Conservation (phyloP, 2,797 vertebrate species). For the Diceros bicornis region DNA sequence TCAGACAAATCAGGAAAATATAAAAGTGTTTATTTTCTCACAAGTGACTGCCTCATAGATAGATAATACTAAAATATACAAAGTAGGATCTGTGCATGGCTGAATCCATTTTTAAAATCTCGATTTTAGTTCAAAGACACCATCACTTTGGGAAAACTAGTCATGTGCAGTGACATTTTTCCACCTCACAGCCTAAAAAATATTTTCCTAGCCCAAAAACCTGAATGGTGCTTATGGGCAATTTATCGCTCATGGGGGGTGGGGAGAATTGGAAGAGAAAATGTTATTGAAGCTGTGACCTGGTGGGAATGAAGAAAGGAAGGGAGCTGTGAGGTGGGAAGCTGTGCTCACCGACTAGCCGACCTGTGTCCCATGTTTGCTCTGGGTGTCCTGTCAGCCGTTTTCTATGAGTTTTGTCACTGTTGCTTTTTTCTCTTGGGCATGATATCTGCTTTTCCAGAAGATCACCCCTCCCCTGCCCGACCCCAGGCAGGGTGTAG, state of each 20-base stretch:
- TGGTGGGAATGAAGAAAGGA: background rate
- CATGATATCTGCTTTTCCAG: conserved; percentile 51
- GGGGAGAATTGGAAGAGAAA: background rate
- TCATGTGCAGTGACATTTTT: conserved; percentile 43
- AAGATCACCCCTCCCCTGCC: background rate
- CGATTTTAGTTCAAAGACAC: conserved; percentile 9
- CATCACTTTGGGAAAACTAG: conserved; percentile 24
- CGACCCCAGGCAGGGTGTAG: background rate
- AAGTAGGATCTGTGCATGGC: background rate
- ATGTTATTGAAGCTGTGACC: background rate
- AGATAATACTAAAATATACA: background rate
- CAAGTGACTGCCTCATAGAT: background rate
- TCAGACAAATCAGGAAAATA: background rate
- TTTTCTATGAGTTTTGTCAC: conserved; percentile 63
- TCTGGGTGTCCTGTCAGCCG: conserved; percentile 49
- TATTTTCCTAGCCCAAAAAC: background rate
- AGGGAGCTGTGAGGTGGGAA: background rate
- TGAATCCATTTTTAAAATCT: conserved; percentile 27
- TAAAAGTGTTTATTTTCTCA: conserved; percentile 25
- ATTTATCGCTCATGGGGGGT: background rate
- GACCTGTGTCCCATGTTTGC: background rate
- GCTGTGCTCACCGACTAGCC: background rate
- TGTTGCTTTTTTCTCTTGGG: conserved; percentile 67
- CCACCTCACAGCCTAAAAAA: conserved; percentile 34
- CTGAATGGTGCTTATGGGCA: background rate